Evolutionary conservation across 2,797 vertebrate genomes (phyloP).

Genomic region (Hydrolagus colliei): DNA sequence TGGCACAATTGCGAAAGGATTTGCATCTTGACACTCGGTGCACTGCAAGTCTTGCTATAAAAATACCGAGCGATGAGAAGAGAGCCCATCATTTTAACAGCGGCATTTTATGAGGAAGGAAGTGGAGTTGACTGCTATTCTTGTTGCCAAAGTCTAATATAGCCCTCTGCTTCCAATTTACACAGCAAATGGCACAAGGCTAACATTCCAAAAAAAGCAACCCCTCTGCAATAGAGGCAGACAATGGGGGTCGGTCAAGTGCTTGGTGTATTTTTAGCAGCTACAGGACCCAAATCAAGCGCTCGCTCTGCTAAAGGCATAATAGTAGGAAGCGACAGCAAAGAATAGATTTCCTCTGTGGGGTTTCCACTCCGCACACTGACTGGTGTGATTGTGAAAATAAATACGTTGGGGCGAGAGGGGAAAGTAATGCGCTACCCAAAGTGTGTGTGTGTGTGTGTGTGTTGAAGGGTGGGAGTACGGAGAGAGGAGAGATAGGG

Average conservation of each 20-base stretch:
- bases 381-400: constrained; percentile 7
- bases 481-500: too few species aligned
- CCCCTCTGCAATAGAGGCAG: constrained; percentile 70
- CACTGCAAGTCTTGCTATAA: too few species aligned
- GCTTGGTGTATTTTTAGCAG: constrained; percentile 70
- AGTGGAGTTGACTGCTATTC: too few species aligned
- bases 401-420: neutral
- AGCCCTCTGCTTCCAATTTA: constrained; percentile 66
- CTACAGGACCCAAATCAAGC: constrained; percentile 66
- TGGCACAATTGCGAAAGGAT: too few species aligned
- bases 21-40: too few species aligned
- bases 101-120: too few species aligned
- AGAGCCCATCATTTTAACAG: too few species aligned
- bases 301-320: constrained; percentile 63
- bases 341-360: constrained; percentile 63
- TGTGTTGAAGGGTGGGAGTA: too few species aligned
- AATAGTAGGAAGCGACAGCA: constrained; percentile 67
- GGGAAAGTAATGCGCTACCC: constrained; percentile 17
- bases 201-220: constrained; percentile 57
- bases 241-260: constrained; percentile 72
- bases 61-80: too few species aligned
- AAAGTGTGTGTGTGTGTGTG: neutral
- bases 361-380: constrained; percentile 44
- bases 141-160: constrained; percentile 57
- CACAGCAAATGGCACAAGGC: constrained; percentile 65